Conservation (phyloP, 2,888 invertebrate genomes). For the Mellilla xanthometata region DNA sequence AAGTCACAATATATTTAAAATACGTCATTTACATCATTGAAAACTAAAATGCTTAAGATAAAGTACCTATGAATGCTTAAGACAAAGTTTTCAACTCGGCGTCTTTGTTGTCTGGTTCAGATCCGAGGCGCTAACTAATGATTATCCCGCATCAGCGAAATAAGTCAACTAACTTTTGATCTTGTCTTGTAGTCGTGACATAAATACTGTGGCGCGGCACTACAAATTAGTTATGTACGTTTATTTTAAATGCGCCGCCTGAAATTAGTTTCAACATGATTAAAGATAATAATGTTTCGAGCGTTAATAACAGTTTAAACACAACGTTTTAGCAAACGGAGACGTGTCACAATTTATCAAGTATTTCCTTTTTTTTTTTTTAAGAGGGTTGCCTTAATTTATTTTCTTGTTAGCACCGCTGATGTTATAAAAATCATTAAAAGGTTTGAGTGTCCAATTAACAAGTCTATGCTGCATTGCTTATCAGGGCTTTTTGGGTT, state of each 20-base stretch:
- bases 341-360: slow-evolving; percentile 55
- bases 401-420: slow-evolving; percentile 56
- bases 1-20: neutral
- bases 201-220: slow-evolving; percentile 3
- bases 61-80: no score
- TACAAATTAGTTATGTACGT: slow-evolving; percentile 14
- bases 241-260: slow-evolving; percentile 15
- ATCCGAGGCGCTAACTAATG: slow-evolving; percentile 17
- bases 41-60: no score
- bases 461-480: slow-evolving; percentile 9
- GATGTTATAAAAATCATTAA: slow-evolving; percentile 62
- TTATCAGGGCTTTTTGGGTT: slow-evolving; percentile 12
- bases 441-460: slow-evolving; percentile 32
- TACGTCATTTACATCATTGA: neutral
- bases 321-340: slow-evolving; percentile 43
- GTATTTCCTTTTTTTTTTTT: no score
- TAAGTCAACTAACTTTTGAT: slow-evolving; percentile 20
- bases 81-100: neutral
- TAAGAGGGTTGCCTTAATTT: slow-evolving; percentile 58
- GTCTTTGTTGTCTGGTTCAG: slow-evolving; percentile 21
- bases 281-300: slow-evolving; percentile 24
- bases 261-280: slow-evolving; percentile 18
- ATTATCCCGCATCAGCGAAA: slow-evolving; percentile 15
- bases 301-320: slow-evolving; percentile 27
- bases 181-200: neutral